phyloP scores from a whole-genome alignment of 2,888 invertebrate genomes.

The Blastobasis lacticolella region DNA sequence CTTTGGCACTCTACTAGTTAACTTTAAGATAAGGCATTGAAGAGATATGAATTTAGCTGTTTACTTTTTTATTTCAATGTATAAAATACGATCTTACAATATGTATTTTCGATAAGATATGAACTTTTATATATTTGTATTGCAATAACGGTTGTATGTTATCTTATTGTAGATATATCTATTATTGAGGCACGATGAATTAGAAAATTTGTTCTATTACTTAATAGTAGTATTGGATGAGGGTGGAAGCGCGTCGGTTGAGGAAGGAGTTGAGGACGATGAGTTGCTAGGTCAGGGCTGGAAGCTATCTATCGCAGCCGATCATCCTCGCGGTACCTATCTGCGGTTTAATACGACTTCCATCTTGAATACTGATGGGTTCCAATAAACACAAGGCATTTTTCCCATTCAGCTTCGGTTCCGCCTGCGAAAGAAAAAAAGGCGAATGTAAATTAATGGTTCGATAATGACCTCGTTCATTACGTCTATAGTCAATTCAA shows the following conservation, averaged over 20 bases:
- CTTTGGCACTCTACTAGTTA: slow-evolving; percentile 23
- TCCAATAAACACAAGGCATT: slow-evolving; percentile 31
- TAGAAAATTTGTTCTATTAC: neutral
- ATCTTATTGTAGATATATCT: slow-evolving; percentile 2
- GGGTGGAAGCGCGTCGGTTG: slow-evolving; percentile 17
- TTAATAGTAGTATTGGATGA: slow-evolving; percentile 10
- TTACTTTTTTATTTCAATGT: slow-evolving; percentile 5
- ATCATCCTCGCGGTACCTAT: slow-evolving; percentile 44
- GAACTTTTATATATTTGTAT: slow-evolving; percentile 11
- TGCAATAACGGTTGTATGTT: neutral
- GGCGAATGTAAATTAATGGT: slow-evolving; percentile 8
- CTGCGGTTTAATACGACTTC: slow-evolving; percentile 39
- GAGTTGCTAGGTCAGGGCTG: slow-evolving; percentile 21
- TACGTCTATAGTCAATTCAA: too few species aligned
- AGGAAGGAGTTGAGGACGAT: slow-evolving; percentile 27
- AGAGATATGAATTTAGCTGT: slow-evolving; percentile 26
- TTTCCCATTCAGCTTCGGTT: slow-evolving; percentile 18
- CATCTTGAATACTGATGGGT: slow-evolving; percentile 24
- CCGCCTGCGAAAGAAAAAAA: slow-evolving; percentile 41
- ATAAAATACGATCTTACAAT: slow-evolving; percentile 9
- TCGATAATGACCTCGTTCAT: too few species aligned
- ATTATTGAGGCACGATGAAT: slow-evolving; percentile 1
- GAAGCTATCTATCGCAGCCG: slow-evolving; percentile 40
- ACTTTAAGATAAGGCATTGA: slow-evolving; percentile 27
- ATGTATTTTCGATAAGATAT: slow-evolving; percentile 20